Evolutionary conservation across 2,888 invertebrate genomes (phyloP), one percentile per base, ranked within the genome.

Genomic region (Hemaris fuciformis): DNA sequence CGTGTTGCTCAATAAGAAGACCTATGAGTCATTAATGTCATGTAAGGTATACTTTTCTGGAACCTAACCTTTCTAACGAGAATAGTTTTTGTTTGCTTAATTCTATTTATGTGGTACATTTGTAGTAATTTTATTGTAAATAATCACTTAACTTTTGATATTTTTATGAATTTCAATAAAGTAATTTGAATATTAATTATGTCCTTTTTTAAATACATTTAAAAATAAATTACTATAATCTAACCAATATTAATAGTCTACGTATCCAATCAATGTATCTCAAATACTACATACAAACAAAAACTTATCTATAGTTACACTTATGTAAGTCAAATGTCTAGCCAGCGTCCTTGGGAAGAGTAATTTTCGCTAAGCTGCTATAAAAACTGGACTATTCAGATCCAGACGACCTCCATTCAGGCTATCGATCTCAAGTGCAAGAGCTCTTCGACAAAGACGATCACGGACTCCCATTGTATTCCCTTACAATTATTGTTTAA

Each of bases 401-500:
- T 56, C 45, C 56, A 60, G 64, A 64, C 66, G 59, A 60, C 64
- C 67, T 64, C 65, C 64, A 68, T 73, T 75, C 67, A 65, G 64
- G 64, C 63, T 77, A 81, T 82, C 74, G 78, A 83, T 81, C 76
- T 72, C 34, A 56, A 70, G 62, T 70, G 66, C 45, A 71, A 65
- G 61, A 64, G 64, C 71, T 71, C 67, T 63, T 65, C 25, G 67
- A 75, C 68, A 74, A 73, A 73, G 72, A 68, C 53, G 27, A 31
- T 53, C 18, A 7, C 27, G 15, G 15, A n/a, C 23, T n/a, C 48
- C 8, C n/a, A 46, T 23, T 23, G 23, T 45, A 45, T 10, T n/a
- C n/a, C 38, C 4, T n/a, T 38, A 38, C 38, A 38, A 38, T 38
- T n/a, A 38, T 38, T 38, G 3, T 38, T 38, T 31, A n/a, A 38